These are phyloP conservation scores for Agrenia bidenticulata DNA, from an alignment of 2,888 invertebrate genomes.

Conservation along the genomic window DNA sequence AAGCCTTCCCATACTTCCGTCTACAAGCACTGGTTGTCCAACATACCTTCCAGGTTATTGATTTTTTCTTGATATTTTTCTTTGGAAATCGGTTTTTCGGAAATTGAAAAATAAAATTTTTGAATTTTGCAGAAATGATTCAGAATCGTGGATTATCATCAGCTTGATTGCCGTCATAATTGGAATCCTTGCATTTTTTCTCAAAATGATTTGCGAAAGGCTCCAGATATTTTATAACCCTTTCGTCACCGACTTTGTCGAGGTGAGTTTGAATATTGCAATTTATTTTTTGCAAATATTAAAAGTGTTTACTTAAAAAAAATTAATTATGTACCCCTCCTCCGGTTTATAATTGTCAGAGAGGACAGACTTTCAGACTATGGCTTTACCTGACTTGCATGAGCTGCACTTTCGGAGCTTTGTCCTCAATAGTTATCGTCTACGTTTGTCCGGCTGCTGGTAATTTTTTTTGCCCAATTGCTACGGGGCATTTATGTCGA, in stretches of 20 bases:
- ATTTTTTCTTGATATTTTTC: slow-evolving; percentile 9
- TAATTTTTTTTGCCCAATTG: too few species aligned
- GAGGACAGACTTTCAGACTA: slow-evolving; percentile 29
- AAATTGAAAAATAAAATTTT: too few species aligned
- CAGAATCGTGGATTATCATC: slow-evolving; percentile 56
- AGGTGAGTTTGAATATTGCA: slow-evolving; percentile 23
- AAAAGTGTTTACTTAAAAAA: background rate
- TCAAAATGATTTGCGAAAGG: slow-evolving; percentile 53
- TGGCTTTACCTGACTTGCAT: slow-evolving; percentile 38
- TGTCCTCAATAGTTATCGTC: slow-evolving; percentile 35
- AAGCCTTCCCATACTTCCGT: slow-evolving; percentile 24
- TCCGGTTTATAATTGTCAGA: too few species aligned
- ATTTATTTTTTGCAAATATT: background rate
- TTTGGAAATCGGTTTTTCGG: slow-evolving; percentile 9
- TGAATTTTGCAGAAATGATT: slow-evolving; percentile 45
- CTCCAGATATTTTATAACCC: slow-evolving; percentile 41
- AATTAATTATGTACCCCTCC: too few species aligned
- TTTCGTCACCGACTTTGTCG: slow-evolving; percentile 37
- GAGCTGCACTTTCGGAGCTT: slow-evolving; percentile 29
- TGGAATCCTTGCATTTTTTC: slow-evolving; percentile 55
- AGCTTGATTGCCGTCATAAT: slow-evolving; percentile 56
- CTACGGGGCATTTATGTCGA: too few species aligned
- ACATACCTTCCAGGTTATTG: slow-evolving; percentile 11
- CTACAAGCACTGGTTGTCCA: slow-evolving; percentile 21
- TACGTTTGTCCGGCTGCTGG: slow-evolving; percentile 51